Evolutionary conservation across 1,140 invertebrate genomes (phyloP).

Genomic region (Trichonephila clavata): DNA sequence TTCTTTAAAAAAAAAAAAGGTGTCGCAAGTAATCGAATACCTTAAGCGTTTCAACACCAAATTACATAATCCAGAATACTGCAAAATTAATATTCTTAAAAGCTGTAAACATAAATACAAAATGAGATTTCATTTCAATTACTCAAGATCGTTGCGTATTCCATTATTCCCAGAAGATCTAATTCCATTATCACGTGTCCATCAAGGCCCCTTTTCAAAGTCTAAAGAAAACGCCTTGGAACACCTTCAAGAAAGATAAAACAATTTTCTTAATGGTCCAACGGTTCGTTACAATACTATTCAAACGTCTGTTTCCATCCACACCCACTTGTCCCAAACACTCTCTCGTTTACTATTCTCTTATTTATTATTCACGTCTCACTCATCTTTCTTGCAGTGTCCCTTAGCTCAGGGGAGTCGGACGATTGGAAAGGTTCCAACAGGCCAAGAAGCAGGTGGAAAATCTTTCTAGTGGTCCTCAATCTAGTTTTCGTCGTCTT

Average conservation of each 20-base stretch:
- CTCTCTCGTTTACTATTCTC: background rate
- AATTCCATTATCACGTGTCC: slow-evolving; percentile 5
- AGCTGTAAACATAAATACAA: too few species aligned
- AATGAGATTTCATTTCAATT: too few species aligned
- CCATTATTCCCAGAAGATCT: background rate
- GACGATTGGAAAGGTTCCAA: slow-evolving; percentile 70
- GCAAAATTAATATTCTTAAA: too few species aligned
- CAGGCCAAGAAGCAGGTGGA: slow-evolving; percentile 62
- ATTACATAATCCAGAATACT: too few species aligned
- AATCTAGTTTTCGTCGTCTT: slow-evolving; percentile 57
- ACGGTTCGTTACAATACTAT: background rate
- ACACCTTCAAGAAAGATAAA: background rate
- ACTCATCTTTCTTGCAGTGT: slow-evolving; percentile 53
- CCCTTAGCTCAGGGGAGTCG: slow-evolving; percentile 56
- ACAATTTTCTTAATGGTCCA: slow-evolving; percentile 14
- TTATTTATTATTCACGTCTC: background rate
- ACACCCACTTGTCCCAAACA: background rate
- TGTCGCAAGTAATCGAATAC: too few species aligned
- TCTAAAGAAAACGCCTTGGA: background rate
- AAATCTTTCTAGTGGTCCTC: slow-evolving; percentile 39
- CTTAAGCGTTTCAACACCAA: too few species aligned
- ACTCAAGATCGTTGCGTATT: too few species aligned
- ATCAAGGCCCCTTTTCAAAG: background rate
- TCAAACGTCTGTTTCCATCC: background rate
- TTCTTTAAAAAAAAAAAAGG: too few species aligned